phyloP scores from a whole-genome alignment of 1,140 invertebrate species.

The Gryllus bimaculatus region DNA sequence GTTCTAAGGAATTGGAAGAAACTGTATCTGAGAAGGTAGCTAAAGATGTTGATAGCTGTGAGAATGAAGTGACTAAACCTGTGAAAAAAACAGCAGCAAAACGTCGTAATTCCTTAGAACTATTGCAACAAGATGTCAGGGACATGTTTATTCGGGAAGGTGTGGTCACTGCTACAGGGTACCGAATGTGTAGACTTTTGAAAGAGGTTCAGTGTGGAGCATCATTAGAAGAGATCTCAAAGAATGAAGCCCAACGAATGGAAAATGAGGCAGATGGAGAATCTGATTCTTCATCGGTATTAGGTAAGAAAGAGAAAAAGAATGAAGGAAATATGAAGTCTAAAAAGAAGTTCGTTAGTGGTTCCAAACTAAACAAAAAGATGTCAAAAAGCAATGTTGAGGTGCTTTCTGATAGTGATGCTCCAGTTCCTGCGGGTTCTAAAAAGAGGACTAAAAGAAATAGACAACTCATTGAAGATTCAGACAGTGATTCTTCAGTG shows the following conservation, averaged over 20 bases:
- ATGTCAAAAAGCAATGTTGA: background rate
- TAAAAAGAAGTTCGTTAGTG: background rate
- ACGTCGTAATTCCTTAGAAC: conserved; percentile 42
- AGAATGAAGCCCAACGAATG: background rate
- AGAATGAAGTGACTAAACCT: conserved; percentile 12
- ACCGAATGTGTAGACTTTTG: conserved; percentile 40
- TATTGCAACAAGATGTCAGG: conserved; percentile 53
- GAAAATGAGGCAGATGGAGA: conserved; percentile 14
- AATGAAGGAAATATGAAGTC: background rate
- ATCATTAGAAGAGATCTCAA: conserved; percentile 13
- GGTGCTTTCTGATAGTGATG: background rate
- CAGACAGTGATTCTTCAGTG: conserved; percentile 1
- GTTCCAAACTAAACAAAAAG: background rate
- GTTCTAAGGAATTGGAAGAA: conserved; percentile 34
- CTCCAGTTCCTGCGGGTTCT: too few relatives aligned
- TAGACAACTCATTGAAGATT: conserved; percentile 5
- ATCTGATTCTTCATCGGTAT: conserved; percentile 7
- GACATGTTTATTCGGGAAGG: conserved; percentile 56
- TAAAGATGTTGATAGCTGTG: conserved; percentile 30
- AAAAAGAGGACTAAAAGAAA: background rate
- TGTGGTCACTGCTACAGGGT: conserved; percentile 40
- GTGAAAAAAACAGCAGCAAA: conserved; percentile 21
- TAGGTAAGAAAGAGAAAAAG: background rate
- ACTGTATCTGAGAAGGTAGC: conserved; percentile 34
- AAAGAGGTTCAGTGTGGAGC: conserved; percentile 22